A percentile compares a stretch with the other conserved stretches of the same genome.
These are phyloP conservation scores for Adela reaumurella DNA, from an alignment of 2,888 invertebrate genomes.

Conservation along the genomic window DNA sequence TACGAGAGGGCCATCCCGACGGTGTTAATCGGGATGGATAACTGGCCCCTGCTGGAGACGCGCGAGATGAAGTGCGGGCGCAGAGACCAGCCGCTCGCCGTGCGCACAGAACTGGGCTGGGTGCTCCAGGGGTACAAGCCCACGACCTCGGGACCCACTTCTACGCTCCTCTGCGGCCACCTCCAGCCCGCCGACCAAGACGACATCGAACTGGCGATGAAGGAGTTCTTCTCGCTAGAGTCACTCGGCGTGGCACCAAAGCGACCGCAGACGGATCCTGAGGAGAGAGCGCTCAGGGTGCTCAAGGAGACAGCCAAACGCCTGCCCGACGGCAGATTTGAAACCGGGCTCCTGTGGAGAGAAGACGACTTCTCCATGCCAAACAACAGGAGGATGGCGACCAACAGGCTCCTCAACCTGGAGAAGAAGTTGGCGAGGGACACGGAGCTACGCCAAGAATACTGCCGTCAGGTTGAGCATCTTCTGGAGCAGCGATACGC, in stretches of 20 bases:
- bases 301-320: not conserved
- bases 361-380: not conserved
- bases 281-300: constrained; percentile 1
- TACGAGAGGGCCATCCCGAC: not conserved
- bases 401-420: not conserved
- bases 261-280: not conserved
- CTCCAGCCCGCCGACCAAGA: no score
- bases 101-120: not conserved
- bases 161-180: no score
- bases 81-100: not conserved
- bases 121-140: not conserved
- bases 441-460: not conserved
- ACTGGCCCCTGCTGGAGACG: not conserved
- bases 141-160: no score
- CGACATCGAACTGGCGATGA: no score
- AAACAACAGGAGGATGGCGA: not conserved
- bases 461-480: not conserved
- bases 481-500: not conserved
- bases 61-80: not conserved
- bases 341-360: not conserved
- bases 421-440: constrained; percentile 1
- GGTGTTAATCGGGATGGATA: not conserved
- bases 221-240: no score
- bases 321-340: not conserved
- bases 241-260: not conserved